Evolutionary conservation across 2,113 vertebrate species (phyloP), one percentile per base, ranked within the genome.

Genomic region (Damaliscus lunatus): DNA sequence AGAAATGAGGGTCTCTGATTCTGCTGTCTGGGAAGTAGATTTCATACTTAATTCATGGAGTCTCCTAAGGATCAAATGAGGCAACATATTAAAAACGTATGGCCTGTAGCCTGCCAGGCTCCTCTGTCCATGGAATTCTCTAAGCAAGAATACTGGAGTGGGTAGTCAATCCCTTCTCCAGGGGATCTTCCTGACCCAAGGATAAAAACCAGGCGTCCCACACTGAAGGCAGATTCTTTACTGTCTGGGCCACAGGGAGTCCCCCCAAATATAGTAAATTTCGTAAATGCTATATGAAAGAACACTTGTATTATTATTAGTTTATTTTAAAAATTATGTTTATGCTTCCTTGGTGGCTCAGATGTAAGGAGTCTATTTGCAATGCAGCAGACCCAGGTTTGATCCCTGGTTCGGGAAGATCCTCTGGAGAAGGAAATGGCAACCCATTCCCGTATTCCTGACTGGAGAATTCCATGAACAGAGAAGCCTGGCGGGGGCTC

Each of bases 401-500:
- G 9, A 40, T 71, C 10, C 67, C 3, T 40, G 19, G n/a, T 36
- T 71, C 67, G 40, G 10, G 19, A 71, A 71, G 19, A 40, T 1
- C 19, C n/a, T 71, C n/a, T 71, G 67, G n/a, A 71, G 67, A 71
- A 40, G 19, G 67, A 71, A 71, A 40, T 40, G n/a, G 19, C 19
- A 36, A 40, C 19, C n/a, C 67, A 40, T 23, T 71, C 67, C n/a
- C 0, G 0, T 71, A 71, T 23, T 71, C 33, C 9, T 71, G n/a
- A 11, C 64, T 36, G 64, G 19, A 71, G n/a, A 71, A 23, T 40
- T 71, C 19, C n/a, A 71, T 71, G 67, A 23, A 71, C 19, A 71
- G 67, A 71, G 19, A 5, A 71, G 5, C 2, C n/a, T 71, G 67
- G 67, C 0, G 0, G 10, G n/a, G 10, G n/a, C 1, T 71, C 19